These are phyloP conservation scores for Gymnobelideus leadbeateri DNA, from an alignment of 2,113 vertebrate species.

Conservation along the genomic window DNA sequence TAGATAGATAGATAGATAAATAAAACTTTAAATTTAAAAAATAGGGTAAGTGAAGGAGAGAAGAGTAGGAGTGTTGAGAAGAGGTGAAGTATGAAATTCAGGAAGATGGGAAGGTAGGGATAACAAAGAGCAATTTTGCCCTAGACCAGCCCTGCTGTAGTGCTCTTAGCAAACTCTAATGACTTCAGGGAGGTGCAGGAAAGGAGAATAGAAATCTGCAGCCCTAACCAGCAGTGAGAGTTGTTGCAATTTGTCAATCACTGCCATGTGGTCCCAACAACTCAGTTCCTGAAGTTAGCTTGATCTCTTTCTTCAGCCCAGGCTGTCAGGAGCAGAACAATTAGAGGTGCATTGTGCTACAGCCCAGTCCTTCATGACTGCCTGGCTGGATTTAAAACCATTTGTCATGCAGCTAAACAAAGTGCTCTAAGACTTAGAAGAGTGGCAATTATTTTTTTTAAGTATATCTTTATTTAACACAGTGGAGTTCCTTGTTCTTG, in stretches of 20 bases:
- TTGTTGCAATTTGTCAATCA: background rate
- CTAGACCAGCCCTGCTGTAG: background rate
- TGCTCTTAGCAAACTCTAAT: background rate
- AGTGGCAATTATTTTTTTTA: slow-evolving; percentile 56
- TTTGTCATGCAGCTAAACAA: slow-evolving; percentile 63
- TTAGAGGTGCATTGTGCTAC: background rate
- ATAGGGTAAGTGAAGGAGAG: background rate
- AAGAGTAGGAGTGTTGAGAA: background rate
- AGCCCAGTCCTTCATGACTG: background rate
- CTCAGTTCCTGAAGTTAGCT: background rate
- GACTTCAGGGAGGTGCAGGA: background rate
- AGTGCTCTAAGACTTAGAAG: slow-evolving; percentile 1
- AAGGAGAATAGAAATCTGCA: background rate
- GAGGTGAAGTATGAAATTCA: background rate
- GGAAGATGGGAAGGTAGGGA: background rate
- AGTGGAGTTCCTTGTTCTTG: slow-evolving; percentile 52
- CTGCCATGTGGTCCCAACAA: background rate
- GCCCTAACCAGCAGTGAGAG: background rate
- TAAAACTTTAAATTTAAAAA: background rate
- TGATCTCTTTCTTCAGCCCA: background rate
- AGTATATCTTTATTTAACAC: slow-evolving; percentile 45
- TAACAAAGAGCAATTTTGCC: background rate
- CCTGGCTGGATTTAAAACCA: background rate
- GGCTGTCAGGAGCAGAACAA: slow-evolving; percentile 47
- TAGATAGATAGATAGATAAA: background rate